A percentile compares a stretch with the other conserved stretches of the same genome.
Evolutionary conservation across 2,797 vertebrate species (phyloP).

Genomic region (Leuciscus waleckii): DNA sequence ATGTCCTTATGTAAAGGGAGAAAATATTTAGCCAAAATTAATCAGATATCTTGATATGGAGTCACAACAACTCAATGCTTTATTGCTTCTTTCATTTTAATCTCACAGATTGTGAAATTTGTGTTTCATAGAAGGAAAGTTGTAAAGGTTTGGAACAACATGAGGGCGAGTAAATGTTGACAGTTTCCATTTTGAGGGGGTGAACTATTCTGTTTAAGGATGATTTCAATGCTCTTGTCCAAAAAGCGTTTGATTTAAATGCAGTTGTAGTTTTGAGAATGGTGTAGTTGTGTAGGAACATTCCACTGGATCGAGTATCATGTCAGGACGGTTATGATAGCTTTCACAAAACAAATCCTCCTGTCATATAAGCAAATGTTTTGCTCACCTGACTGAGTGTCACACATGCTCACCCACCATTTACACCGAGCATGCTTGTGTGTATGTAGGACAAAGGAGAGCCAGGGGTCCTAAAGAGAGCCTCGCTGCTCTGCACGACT

Average conservation of each 20-base stretch:
- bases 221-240: not conserved
- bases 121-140: not conserved
- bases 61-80: not conserved
- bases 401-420: not conserved
- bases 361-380: conserved; percentile 6
- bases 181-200: not conserved
- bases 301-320: not conserved
- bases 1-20: not conserved
- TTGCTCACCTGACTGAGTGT: conserved; percentile 6
- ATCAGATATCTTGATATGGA: conserved; percentile 13
- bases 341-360: not conserved
- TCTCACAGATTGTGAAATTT: not conserved
- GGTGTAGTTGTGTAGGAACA: not conserved
- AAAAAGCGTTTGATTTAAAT: not conserved
- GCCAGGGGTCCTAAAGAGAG: conserved; percentile 26
- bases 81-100: conserved; percentile 1
- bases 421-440: not conserved
- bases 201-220: not conserved
- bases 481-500: conserved; percentile 3
- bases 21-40: conserved; percentile 20
- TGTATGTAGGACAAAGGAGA: conserved; percentile 18
- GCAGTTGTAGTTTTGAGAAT: not conserved
- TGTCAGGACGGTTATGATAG: not conserved
- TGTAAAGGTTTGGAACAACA: not conserved
- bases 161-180: not conserved